These are phyloP conservation scores for Criorhina ranunculi DNA, from an alignment of 2,888 invertebrate genomes.

Conservation along the genomic window DNA sequence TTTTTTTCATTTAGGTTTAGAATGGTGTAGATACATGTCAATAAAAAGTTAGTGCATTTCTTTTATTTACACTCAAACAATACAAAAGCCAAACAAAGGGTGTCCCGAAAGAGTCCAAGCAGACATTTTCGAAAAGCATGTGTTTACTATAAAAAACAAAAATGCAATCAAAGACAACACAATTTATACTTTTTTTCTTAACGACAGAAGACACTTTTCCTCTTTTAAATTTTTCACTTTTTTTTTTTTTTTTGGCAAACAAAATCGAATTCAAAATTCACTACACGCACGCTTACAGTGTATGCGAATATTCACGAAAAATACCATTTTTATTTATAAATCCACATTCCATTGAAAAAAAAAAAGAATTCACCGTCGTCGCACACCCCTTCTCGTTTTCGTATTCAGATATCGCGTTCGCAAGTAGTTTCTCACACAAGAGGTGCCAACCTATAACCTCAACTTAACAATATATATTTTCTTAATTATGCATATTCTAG, in stretches of 20 bases:
- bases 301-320: conserved; percentile 40
- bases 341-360: conserved; percentile 65
- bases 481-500: conserved; percentile 16
- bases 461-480: conserved; percentile 35
- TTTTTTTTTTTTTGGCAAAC: conserved; percentile 9
- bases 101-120: too few species aligned
- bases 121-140: too few species aligned
- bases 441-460: conserved; percentile 37
- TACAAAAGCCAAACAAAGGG: neutral
- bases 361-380: conserved; percentile 32
- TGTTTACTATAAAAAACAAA: too few species aligned
- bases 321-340: conserved; percentile 69
- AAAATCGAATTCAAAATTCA: conserved; percentile 38
- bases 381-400: neutral
- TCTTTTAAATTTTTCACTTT: neutral
- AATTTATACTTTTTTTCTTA: neutral
- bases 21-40: too few species aligned
- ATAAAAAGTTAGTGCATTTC: too few species aligned
- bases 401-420: neutral
- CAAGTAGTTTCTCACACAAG: conserved; percentile 13
- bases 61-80: too few species aligned
- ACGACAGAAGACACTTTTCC: conserved; percentile 16
- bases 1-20: too few species aligned
- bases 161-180: neutral
- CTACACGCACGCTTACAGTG: conserved; percentile 24